Conservation (phyloP, 1,140 invertebrate species). For the Leptinotarsa texana region DNA sequence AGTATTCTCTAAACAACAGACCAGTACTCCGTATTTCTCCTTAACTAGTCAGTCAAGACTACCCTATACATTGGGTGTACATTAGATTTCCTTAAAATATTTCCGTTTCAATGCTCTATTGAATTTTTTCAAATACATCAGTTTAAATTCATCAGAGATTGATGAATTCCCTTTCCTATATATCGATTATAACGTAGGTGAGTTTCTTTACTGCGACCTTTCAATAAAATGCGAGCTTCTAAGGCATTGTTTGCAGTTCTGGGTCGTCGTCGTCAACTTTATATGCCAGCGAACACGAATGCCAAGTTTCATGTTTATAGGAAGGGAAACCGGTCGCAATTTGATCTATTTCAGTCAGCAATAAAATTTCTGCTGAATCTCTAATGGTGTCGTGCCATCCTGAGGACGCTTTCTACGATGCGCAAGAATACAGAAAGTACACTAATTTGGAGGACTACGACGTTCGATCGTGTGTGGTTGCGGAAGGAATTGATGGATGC, state of each 20-base stretch:
- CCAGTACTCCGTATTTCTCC: no score
- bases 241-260: background rate
- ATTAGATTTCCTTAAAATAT: no score
- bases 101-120: no score
- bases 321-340: background rate
- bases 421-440: background rate
- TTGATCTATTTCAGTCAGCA: conserved; percentile 22
- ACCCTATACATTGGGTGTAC: no score
- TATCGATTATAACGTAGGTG: no score
- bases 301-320: conserved; percentile 23
- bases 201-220: background rate
- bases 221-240: background rate
- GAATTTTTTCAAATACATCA: no score
- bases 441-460: background rate
- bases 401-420: background rate
- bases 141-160: no score
- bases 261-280: conserved; percentile 11
- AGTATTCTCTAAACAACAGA: no score
- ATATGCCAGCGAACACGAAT: conserved; percentile 7
- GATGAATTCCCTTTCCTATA: no score
- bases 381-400: conserved; percentile 19
- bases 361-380: conserved; percentile 31
- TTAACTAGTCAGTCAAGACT: no score
- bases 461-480: no score
- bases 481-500: no score